Conservation (phyloP, 2,113 vertebrate genomes). For the Apodemus sylvaticus region DNA sequence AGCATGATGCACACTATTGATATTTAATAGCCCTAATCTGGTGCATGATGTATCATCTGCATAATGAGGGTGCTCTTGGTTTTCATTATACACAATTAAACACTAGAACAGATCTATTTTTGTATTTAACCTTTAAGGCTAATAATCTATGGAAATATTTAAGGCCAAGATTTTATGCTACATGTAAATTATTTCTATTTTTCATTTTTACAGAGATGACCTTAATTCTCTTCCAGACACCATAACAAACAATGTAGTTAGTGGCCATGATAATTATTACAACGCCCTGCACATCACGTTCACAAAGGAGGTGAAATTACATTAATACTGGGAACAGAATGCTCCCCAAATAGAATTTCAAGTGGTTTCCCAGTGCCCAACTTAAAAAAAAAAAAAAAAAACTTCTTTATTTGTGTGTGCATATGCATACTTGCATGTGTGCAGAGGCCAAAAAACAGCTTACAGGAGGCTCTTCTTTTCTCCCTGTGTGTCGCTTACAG, state of each 20-base stretch:
- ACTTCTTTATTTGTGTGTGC: not conserved
- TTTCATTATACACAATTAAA: slow-evolving; percentile 53
- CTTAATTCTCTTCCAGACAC: slow-evolving; percentile 32
- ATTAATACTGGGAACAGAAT: slow-evolving; percentile 19
- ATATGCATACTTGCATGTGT: not conserved
- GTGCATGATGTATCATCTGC: not conserved
- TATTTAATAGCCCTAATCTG: slow-evolving; percentile 41
- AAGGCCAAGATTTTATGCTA: slow-evolving; percentile 10
- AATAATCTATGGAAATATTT: slow-evolving; percentile 42
- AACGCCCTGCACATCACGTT: not conserved
- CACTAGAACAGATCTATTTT: slow-evolving; percentile 51
- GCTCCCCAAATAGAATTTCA: not conserved
- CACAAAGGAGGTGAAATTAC: not conserved
- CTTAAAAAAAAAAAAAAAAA: not conserved
- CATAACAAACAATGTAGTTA: slow-evolving; percentile 7
- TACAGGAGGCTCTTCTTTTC: not conserved
- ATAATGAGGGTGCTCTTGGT: slow-evolving; percentile 15
- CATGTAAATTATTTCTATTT: slow-evolving; percentile 11
- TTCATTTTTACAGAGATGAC: slow-evolving; percentile 28
- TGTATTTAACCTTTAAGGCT: slow-evolving; percentile 39
- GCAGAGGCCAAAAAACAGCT: not conserved
- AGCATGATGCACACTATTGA: not conserved
- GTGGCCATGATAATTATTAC: slow-evolving; percentile 31
- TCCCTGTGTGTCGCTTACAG: rapidly evolving
- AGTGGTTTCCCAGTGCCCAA: not conserved